These are phyloP conservation scores for Octomys mimax DNA, from an alignment of 2,797 vertebrate species.

Conservation along the genomic window DNA sequence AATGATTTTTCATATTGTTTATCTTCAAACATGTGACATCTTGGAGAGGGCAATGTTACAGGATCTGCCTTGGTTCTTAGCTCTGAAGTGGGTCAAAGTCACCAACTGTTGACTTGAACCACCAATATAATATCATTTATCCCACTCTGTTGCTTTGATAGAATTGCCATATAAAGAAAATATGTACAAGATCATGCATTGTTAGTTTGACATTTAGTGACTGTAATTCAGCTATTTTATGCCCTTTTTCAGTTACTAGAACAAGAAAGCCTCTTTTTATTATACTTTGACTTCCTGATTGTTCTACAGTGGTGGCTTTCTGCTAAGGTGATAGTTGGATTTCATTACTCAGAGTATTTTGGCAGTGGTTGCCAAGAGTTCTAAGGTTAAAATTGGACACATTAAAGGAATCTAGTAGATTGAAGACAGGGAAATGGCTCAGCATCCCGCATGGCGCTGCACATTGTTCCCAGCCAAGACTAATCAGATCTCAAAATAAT, in stretches of 20 bases:
- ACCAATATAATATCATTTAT: not conserved
- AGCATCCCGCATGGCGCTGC: fast-evolving
- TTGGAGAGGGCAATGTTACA: not conserved
- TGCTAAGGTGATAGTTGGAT: not conserved
- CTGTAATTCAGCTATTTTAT: not conserved
- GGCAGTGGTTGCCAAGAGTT: not conserved
- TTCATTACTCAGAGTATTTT: not conserved
- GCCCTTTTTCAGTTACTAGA: not conserved
- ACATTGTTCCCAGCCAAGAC: not conserved
- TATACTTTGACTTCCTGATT: not conserved
- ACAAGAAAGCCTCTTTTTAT: not conserved
- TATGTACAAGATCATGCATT: not conserved
- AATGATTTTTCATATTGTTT: not conserved
- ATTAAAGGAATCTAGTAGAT: not conserved
- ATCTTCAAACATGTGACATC: not conserved
- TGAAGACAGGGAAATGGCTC: not conserved
- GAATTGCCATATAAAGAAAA: not conserved
- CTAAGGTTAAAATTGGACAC: not conserved
- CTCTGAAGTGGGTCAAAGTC: not conserved
- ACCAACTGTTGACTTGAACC: not conserved
- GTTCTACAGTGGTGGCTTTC: not conserved
- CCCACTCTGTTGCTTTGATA: not conserved
- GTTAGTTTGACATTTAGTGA: not conserved
- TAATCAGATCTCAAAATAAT: too few relatives aligned
- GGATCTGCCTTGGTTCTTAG: not conserved